Base-by-base conservation (phyloP, 2,797 vertebrate genomes). In the Notoglanidium macrostoma region DNA sequence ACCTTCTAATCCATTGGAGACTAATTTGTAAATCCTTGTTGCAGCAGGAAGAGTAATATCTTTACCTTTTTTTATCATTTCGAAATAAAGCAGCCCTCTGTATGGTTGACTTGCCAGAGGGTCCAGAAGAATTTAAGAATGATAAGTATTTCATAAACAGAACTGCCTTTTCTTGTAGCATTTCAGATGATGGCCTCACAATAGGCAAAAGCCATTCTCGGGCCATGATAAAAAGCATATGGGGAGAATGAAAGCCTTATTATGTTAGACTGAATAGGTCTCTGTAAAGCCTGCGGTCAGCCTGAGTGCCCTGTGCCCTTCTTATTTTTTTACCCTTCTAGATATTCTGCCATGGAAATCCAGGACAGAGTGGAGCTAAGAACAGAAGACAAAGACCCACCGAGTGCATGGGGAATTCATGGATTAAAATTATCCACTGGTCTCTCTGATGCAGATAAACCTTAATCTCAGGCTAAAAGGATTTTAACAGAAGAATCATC, bases 171-270 rank as follows among this genome's bases (percentile, higher is more conserved):
- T 91, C 70, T 90, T 91, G 93, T 89, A 86, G 92, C 92, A 93
- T 90, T 91, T 93, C 89, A 90, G 92, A 94, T 91, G 92, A 92
- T 90, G 93, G 91, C 92, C 92, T 91, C 90, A 94, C 94, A 95
- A 94, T 92, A 92, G 92, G 91, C 90, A 91, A 89, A 89, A 92
- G 92, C 93, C 91, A 78, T 84, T 87, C 79, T 90, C 90, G 90
- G 79, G 81, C 90, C 91, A 93, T 93, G 93, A 94, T 94, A 95
- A 95, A 94, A 95, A 94, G 94, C 93, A 90, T 92, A 93, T 89
- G 91, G 91, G 88, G 90, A 91, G 92, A 93, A 92, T 95, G 94
- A 95, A 95, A 94, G 94, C 94, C 91, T 92, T 90, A 93, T 95
- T 95, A 93, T 95, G 88, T 83, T 68, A 87, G 87, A 87, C 87